Evolutionary conservation across 2,888 invertebrate genomes (phyloP).

Genomic region (Sinodicranocentrus sp.): DNA sequence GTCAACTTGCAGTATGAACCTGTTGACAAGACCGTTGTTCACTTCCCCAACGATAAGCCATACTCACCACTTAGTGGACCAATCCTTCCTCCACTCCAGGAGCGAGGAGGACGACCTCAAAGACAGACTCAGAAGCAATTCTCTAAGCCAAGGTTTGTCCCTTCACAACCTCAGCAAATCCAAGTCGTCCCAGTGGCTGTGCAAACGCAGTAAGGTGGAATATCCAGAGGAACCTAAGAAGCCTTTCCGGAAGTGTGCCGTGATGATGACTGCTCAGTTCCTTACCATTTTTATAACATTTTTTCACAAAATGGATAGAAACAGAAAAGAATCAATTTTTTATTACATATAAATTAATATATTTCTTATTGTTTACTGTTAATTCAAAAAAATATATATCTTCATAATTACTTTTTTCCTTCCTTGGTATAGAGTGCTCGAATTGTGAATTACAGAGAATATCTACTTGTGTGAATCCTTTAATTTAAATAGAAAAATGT

Average conservation of each 20-base stretch:
- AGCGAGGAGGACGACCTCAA: conserved; percentile 60
- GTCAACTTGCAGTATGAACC: conserved; percentile 74
- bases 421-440: background rate
- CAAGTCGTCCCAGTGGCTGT: background rate
- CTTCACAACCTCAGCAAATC: conserved; percentile 4
- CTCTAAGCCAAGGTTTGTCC: conserved; percentile 54
- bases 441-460: background rate
- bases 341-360: conserved; percentile 29
- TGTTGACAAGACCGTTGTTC: conserved; percentile 60
- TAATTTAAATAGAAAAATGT: too few relatives aligned
- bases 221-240: background rate
- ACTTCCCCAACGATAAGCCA: conserved; percentile 73
- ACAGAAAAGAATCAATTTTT: conserved; percentile 27
- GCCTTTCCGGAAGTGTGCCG: background rate
- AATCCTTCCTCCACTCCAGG: conserved; percentile 69
- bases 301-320: conserved; percentile 55
- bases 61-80: conserved; percentile 71
- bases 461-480: background rate
- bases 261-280: conserved; percentile 52
- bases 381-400: background rate
- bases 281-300: conserved; percentile 40
- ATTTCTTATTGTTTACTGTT: background rate
- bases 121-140: conserved; percentile 64
- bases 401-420: background rate
- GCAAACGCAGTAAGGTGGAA: background rate